Percentiles rank a stretch among this genome's conserved stretches.
Evolutionary conservation across 2,797 vertebrate genomes (phyloP).

Genomic region (Falco rusticolus): DNA sequence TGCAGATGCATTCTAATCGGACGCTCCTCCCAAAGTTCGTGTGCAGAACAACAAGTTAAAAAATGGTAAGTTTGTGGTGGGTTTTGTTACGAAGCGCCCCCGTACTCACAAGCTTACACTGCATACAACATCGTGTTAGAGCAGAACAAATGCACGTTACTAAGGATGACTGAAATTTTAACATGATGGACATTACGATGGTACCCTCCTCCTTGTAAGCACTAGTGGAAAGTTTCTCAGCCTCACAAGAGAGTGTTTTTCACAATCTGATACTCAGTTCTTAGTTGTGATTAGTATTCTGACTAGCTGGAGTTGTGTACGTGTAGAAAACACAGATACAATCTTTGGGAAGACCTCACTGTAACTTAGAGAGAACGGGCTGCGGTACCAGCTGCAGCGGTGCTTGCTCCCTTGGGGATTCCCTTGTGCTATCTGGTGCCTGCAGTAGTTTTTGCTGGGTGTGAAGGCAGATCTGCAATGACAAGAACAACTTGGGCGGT

Average conservation of each 20-base stretch:
- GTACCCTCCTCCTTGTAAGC: not conserved
- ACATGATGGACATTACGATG: not conserved
- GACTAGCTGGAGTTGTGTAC: not conserved
- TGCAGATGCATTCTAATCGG: conserved; percentile 61
- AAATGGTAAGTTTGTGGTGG: not conserved
- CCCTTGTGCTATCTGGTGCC: not conserved
- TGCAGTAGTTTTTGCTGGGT: not conserved
- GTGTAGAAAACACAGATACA: not conserved
- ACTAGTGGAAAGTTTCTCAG: not conserved
- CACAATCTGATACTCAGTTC: not conserved
- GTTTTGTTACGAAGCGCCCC: not conserved
- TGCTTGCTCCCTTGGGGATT: not conserved
- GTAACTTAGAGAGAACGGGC: not conserved
- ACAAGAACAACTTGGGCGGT: not conserved
- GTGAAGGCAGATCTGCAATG: not conserved
- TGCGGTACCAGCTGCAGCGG: not conserved
- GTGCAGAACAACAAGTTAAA: conserved; percentile 15
- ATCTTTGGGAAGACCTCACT: not conserved
- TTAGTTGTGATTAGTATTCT: not conserved
- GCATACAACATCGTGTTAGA: not conserved
- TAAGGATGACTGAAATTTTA: not conserved
- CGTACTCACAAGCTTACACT: accelerated
- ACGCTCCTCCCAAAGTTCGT: not conserved
- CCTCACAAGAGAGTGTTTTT: not conserved
- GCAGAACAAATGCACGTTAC: not conserved